Evolutionary conservation across 1,140 invertebrate genomes (phyloP), one percentile per base, ranked within the genome.

Genomic region (Lithobius niger): DNA sequence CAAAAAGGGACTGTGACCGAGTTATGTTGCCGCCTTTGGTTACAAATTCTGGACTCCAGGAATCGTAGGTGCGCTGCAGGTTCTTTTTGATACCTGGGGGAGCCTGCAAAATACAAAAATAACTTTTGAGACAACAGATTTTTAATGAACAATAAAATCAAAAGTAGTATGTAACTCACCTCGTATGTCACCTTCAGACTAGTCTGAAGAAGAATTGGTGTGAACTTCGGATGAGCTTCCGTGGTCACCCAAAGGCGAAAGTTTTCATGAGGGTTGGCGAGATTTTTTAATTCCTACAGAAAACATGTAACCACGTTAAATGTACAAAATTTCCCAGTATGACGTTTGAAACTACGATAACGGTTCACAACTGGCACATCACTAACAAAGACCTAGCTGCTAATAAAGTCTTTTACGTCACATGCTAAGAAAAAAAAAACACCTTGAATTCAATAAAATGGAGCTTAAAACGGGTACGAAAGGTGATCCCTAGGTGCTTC

Each of bases 131-230:
- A 48, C 36, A 15, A 25, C 19, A 58, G 22, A 42, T 48, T 1
- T 18, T 16, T 52, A 19, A 49, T 13, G 10, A 10, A n/a, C 3
- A 21, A 26, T 43, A 15, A 18, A 25, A 49, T 48, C 15, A 42
- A 31, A 26, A 55, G 36, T 19, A 27, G 24, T n/a, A 18, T 22
- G 13, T 31, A 3, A 52, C 42, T 64, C 63, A 84, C 83, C 73
- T 96, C 90, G 64, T 90, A 94, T 0, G 87, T 83, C 15, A 94
- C 69, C 74, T 94, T 92, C 1, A 88, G 66, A 65, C 81, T 83
- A 10, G 78, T 70, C 59, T 82, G 79, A 4, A 84, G 74, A 2
- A 76, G 74, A 58, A 73, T 80, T 50, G 66, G 73, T 48, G 79
- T 82, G 70, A 84, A 88, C 64, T 74, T 77, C 58, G 65, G 66